Base-by-base conservation (phyloP, 1,140 invertebrate genomes). In the Ctenoplectra terminalis region DNA sequence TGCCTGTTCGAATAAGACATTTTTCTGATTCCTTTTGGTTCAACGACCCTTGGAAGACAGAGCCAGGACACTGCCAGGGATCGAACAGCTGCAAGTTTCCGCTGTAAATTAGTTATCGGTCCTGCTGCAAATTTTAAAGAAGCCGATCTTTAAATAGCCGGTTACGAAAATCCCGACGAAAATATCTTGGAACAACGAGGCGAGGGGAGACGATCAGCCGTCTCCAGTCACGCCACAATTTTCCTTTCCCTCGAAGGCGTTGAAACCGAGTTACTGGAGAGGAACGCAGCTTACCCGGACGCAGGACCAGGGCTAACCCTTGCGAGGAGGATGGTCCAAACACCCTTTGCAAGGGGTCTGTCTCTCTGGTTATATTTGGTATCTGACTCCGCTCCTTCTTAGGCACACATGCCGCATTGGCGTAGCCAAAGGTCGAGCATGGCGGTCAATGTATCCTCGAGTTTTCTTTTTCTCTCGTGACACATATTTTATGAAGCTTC, bases 301-400 rank as follows among this genome's bases (percentile, higher is more conserved):
- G 43, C 77, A 71, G 31, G 76, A 74, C 66, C 23, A 72, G 37
- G 78, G 80, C 71, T 85, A 91, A 90, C 88, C 89, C 87, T 89
- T 89, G 84, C 82, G 61, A 85, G 80, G 76, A 85, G 84, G 88
- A 90, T 88, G 87, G 88, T 90, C 90, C 90, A 92, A 91, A 90
- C 91, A 93, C 92, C 92, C 92, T 93, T 92, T 88, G 91, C 91
- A 92, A 93, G 92, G 92, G 92, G 92, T 92, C 91, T 85, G 76
- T 83, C 82, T 87, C 85, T 70, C 81, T 72, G 86, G 89, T 92
- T 93, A 93, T 93, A 90, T 93, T 93, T 93, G 92, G 92, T 93
- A 84, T 91, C 91, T 91, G 90, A 88, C 88, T 87, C 87, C 8
- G 48, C 48, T 87, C 89, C 81, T 84, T 76, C n/a, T 54, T 64